Conservation (phyloP, 2,797 vertebrate species). For the Sebastolobus alascanus region DNA sequence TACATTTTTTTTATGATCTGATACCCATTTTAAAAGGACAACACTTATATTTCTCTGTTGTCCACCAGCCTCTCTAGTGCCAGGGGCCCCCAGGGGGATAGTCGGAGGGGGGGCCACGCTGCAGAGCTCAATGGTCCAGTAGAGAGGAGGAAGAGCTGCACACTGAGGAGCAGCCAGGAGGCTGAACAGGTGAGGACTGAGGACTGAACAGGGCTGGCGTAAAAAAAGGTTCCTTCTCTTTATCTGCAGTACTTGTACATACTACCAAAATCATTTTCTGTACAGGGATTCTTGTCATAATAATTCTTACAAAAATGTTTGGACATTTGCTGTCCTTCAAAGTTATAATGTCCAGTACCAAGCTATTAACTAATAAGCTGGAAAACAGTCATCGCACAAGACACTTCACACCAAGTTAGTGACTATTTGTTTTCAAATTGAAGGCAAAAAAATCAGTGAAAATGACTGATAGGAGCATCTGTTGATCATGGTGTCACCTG, state of each 20-base stretch:
- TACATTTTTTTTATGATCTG: background rate
- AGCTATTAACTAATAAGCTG: background rate
- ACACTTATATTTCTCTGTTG: background rate
- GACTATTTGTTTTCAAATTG: background rate
- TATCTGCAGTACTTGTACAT: background rate
- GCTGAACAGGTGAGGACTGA: constrained; percentile 83
- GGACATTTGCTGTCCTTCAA: background rate
- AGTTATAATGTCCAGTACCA: background rate
- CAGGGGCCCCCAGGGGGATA: constrained; percentile 84
- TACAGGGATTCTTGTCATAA: background rate
- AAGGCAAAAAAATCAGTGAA: no score
- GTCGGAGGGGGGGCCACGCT: constrained; percentile 75
- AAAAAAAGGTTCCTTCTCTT: background rate
- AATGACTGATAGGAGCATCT: no score
- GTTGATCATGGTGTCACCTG: background rate
- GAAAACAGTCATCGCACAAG: background rate
- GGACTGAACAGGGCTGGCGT: background rate
- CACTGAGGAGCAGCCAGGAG: constrained; percentile 81
- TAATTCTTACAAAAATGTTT: background rate
- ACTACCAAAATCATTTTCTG: background rate
- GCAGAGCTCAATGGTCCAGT: constrained; percentile 86
- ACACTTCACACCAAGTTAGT: background rate
- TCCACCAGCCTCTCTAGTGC: constrained; percentile 75
- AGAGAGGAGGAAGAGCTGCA: constrained; percentile 87
- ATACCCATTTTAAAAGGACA: background rate